Percentiles rank a stretch among this genome's conserved stretches.
Conservation (phyloP, 1,140 invertebrate genomes). For the Musca domestica region DNA sequence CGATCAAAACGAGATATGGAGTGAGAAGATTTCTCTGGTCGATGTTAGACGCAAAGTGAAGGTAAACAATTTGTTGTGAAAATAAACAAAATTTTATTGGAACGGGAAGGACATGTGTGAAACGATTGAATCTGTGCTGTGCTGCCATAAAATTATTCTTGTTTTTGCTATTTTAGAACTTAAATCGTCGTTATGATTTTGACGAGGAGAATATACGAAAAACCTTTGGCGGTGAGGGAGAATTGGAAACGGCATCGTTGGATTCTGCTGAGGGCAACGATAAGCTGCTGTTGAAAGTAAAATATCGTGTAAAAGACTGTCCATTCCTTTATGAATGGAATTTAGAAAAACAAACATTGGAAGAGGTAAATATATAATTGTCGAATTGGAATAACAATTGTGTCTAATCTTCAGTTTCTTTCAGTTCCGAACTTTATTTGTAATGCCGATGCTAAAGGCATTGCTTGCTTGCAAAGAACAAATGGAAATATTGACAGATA, state of each 20-base stretch:
- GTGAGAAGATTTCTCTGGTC: background rate
- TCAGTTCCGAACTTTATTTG: constrained; percentile 28
- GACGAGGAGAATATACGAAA: constrained; percentile 25
- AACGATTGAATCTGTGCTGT: no score
- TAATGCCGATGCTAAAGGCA: background rate
- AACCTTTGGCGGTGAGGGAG: background rate
- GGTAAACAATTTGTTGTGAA: background rate
- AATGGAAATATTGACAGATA: constrained; percentile 14
- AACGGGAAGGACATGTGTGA: no score
- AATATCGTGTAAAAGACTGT: constrained; percentile 32
- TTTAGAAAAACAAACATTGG: background rate
- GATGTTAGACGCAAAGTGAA: background rate
- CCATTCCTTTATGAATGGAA: constrained; percentile 42
- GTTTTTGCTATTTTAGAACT: constrained; percentile 26
- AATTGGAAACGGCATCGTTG: constrained; percentile 3
- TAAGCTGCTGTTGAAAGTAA: constrained; percentile 29
- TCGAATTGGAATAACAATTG: no score
- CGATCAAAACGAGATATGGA: constrained; percentile 11
- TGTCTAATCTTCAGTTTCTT: background rate
- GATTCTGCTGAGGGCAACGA: background rate
- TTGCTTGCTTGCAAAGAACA: constrained; percentile 15
- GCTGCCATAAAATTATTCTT: background rate
- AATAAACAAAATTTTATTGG: no score
- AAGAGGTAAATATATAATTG: constrained; percentile 18
- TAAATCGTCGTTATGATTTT: constrained; percentile 39